Evolutionary conservation across 2,797 vertebrate genomes (phyloP), one percentile per base, ranked within the genome.

Genomic region (Ctenochaetus hawaiiensis): DNA sequence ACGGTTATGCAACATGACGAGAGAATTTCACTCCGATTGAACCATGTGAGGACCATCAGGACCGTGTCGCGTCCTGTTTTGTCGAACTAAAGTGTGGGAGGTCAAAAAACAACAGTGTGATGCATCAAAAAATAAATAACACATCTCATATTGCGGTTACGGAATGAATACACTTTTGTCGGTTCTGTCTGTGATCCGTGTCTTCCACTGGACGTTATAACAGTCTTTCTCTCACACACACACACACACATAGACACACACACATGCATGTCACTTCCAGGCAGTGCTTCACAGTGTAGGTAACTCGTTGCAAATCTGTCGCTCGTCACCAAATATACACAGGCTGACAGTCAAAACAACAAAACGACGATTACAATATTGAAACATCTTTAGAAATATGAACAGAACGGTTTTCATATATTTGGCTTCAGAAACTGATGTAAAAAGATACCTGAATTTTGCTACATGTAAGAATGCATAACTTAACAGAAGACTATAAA

Each of bases 371-470:
- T 61, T 30, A 84, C 59, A 75, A 72, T 70, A 77, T 71, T 70
- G 72, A 84, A 82, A 90, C 73, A 58, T 77, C 70, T 80, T 80
- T 37, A 83, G 80, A 83, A 86, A 86, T 80, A 89, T 62, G 62
- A 89, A 85, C 72, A 85, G 78, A 91, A 89, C 58, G 84, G 34
- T 82, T 78, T 64, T 81, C 30, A 73, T 67, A 84, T 94, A 94
- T 95, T 95, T 95, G 93, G 94, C 85, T 91, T 94, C 77, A 84
- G 84, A 82, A 89, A 93, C 84, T 87, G 82, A 91, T 86, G 80
- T 90, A 87, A 91, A 88, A 92, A 88, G 67, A 92, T 92, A 93
- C 92, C 90, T 94, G 92, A 93, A 92, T 92, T 88, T 87, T 88
- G 88, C 90, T 90, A 94, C 89, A 84, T 83, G 82, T 89, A 61